Base-by-base conservation (phyloP, 2,797 vertebrate species). In the Enteromius paludinosus region DNA sequence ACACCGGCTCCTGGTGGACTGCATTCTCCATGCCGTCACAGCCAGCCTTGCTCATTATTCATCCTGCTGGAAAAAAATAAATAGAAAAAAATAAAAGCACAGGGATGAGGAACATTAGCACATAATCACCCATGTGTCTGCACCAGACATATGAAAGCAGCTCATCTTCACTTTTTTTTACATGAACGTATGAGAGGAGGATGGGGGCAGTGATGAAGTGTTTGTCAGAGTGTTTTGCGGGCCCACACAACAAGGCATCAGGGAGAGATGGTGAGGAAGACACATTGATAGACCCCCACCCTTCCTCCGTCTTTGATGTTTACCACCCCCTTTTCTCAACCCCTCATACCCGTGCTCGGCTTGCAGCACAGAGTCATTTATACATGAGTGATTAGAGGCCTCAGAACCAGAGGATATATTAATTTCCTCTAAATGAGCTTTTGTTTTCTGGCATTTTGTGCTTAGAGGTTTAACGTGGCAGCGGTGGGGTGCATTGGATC, bases 351-450 rank as follows among this genome's bases (percentile, higher is more conserved):
- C 5, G 28, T 70, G 1, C 85, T 90, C 86, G 65, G 85, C 88
- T 72, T 81, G 75, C 62, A 82, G 77, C 85, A 75, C 17, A 35
- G 45, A 56, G 64, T 91, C 83, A 92, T 92, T 92, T 88, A 66
- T 91, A 91, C 92, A 79, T 77, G 86, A 84, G 89, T 1, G 1
- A 84, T 81, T 89, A 89, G 89, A 68, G 86, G 84, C 81, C 84
- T 86, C 81, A 75, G 83, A 91, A 85, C 88, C 82, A 72, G 87
- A 90, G 56, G 75, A 90, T 88, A 85, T 84, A 91, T 90, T 90
- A 41, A 91, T 92, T 92, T 90, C 81, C 89, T 79, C 84, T 87
- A 84, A 83, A 87, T 81, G 78, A 87, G 91, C 86, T 85, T 84
- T 88, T 89, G 78, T 89, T 85, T 81, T 85, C 84, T 83, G 81